Evolutionary conservation across 1,140 invertebrate species (phyloP).

Genomic region (Gonatopus flavifemur): DNA sequence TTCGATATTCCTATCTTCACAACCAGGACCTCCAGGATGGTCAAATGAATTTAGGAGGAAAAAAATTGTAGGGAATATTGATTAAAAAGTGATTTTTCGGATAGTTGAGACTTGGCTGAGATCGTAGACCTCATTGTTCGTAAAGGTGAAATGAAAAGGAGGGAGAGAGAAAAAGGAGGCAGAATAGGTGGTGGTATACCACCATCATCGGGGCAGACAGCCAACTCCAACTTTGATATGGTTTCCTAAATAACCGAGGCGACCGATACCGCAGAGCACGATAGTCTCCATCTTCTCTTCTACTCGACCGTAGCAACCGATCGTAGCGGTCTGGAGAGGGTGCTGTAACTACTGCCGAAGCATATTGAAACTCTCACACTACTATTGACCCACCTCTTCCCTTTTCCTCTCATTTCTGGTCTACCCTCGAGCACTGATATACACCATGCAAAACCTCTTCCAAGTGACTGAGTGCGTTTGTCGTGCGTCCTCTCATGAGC

Average conservation of each 20-base stretch:
- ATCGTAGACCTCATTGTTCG: slow-evolving; percentile 10
- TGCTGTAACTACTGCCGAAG: slow-evolving; percentile 51
- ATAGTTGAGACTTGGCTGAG: too few relatives aligned
- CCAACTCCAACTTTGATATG: slow-evolving; percentile 55
- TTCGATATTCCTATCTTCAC: slow-evolving; percentile 30
- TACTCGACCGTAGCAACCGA: slow-evolving; percentile 20
- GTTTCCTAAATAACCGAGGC: slow-evolving; percentile 57
- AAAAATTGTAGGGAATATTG: too few relatives aligned
- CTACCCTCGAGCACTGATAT: slow-evolving; percentile 18
- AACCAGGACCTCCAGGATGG: too few relatives aligned
- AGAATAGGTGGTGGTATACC: slow-evolving; percentile 40
- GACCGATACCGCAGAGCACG: slow-evolving; percentile 47
- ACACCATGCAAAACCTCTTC: slow-evolving; percentile 40
- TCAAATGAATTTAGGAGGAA: too few relatives aligned
- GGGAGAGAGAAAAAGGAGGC: slow-evolving; percentile 3
- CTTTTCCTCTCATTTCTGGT: slow-evolving; percentile 26
- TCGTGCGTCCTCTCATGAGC: slow-evolving; percentile 45
- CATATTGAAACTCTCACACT: slow-evolving; percentile 51
- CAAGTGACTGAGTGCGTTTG: slow-evolving; percentile 45
- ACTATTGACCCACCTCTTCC: slow-evolving; percentile 28
- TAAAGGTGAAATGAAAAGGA: not conserved
- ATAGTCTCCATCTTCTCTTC: slow-evolving; percentile 31
- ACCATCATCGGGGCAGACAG: slow-evolving; percentile 36
- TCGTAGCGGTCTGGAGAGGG: slow-evolving; percentile 38
- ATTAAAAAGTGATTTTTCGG: too few relatives aligned